Evolutionary conservation across 2,797 vertebrate species (phyloP).

Genomic region (Tokudaia muenninki): DNA sequence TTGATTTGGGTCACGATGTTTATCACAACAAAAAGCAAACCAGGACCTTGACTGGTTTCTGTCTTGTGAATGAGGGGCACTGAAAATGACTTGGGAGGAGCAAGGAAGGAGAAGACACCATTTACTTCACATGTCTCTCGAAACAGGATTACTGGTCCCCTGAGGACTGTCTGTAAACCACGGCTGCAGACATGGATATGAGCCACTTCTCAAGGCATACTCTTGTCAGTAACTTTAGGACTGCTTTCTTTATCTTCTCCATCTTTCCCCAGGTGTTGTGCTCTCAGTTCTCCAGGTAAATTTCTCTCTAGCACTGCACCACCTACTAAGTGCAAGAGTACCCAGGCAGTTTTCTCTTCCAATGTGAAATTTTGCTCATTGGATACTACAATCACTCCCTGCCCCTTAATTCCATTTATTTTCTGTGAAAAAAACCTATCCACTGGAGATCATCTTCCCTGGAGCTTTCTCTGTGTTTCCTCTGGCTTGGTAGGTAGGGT

Average conservation of each 20-base stretch:
- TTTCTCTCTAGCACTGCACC: neutral
- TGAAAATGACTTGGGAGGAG: neutral
- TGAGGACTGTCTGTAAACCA: too few relatives aligned
- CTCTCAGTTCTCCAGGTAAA: neutral
- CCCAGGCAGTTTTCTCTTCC: neutral
- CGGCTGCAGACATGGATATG: fast-evolving
- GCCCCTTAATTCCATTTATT: neutral
- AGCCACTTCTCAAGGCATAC: fast-evolving
- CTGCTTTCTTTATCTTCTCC: neutral
- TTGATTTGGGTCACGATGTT: neutral
- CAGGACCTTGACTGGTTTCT: neutral
- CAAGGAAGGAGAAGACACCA: neutral
- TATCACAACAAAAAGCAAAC: neutral
- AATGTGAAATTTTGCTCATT: neutral
- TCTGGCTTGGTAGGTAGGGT: neutral
- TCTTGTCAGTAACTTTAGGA: neutral
- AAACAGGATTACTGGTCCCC: too few relatives aligned
- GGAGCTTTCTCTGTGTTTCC: neutral
- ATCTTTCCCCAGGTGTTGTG: neutral
- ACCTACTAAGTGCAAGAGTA: neutral
- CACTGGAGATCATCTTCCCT: neutral
- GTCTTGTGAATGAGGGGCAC: neutral
- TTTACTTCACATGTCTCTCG: neutral
- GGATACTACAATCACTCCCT: neutral
- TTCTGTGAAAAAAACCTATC: neutral